These are phyloP conservation scores for Sylvietta virens DNA, from an alignment of 2,113 vertebrate genomes.

Conservation along the genomic window DNA sequence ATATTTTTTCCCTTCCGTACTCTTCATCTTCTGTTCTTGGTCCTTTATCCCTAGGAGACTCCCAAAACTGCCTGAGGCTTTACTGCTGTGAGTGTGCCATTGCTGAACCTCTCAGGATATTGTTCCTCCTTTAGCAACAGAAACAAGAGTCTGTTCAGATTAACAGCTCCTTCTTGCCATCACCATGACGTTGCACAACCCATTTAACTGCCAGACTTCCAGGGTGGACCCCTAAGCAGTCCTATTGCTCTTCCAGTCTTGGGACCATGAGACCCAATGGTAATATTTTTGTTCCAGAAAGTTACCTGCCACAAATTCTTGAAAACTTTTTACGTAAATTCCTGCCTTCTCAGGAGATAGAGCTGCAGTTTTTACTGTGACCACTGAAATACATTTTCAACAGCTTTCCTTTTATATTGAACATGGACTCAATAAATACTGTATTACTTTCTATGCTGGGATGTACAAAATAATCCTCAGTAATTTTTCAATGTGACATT, in stretches of 20 bases:
- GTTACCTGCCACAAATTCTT: neutral
- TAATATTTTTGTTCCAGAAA: neutral
- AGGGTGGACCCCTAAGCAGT: neutral
- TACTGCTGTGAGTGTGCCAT: neutral
- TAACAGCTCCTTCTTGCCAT: neutral
- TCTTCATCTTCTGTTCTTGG: neutral
- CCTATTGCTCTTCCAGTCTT: neutral
- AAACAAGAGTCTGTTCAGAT: neutral
- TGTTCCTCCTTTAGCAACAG: neutral
- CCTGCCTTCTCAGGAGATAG: neutral
- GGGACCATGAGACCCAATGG: neutral
- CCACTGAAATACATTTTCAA: neutral
- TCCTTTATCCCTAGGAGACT: neutral
- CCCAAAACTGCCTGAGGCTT: neutral
- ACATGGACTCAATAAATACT: neutral
- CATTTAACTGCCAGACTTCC: neutral
- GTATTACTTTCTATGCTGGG: neutral
- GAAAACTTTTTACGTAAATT: neutral
- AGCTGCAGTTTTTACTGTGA: neutral
- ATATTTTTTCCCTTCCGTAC: neutral
- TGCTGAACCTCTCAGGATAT: neutral
- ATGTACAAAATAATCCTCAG: neutral
- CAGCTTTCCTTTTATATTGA: neutral
- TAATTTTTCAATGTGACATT: neutral
- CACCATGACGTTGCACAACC: rapidly evolving